Evolutionary conservation across 2,113 vertebrate genomes (phyloP).

Genomic region (Eretmodus cyanostictus): DNA sequence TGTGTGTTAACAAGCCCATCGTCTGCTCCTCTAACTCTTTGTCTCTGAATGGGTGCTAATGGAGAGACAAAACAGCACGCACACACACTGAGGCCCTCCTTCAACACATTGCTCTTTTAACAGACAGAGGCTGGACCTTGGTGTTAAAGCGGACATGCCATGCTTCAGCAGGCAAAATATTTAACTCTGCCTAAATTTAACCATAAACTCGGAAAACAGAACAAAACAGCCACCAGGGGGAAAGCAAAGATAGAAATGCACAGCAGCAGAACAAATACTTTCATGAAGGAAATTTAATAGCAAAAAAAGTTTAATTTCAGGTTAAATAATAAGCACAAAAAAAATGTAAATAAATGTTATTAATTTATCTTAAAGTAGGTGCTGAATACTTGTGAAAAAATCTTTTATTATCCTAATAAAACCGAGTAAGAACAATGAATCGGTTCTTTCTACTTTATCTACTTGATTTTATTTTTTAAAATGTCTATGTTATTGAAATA

Average conservation of each 20-base stretch:
- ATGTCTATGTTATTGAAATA: neutral
- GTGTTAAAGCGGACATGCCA: neutral
- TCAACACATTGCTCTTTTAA: slow-evolving; percentile 52
- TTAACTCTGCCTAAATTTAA: neutral
- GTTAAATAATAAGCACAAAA: neutral
- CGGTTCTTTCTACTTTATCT: neutral
- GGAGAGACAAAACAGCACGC: slow-evolving; percentile 56
- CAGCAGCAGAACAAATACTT: neutral
- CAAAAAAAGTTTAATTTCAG: neutral
- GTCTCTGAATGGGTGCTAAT: slow-evolving; percentile 66
- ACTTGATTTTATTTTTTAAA: neutral
- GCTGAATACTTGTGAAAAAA: neutral
- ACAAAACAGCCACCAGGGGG: rapidly evolving
- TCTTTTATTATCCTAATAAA: neutral
- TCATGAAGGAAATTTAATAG: neutral
- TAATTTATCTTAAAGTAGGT: neutral
- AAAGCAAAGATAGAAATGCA: neutral
- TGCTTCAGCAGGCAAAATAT: neutral
- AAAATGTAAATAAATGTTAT: neutral
- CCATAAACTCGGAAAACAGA: neutral
- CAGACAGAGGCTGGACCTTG: neutral
- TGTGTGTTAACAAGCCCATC: slow-evolving; percentile 66
- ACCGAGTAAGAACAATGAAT: neutral
- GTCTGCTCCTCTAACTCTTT: slow-evolving; percentile 61
- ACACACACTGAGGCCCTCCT: slow-evolving; percentile 32